phyloP scores from a whole-genome alignment of 2,888 invertebrate species.

The Rhabditoides inermis region DNA sequence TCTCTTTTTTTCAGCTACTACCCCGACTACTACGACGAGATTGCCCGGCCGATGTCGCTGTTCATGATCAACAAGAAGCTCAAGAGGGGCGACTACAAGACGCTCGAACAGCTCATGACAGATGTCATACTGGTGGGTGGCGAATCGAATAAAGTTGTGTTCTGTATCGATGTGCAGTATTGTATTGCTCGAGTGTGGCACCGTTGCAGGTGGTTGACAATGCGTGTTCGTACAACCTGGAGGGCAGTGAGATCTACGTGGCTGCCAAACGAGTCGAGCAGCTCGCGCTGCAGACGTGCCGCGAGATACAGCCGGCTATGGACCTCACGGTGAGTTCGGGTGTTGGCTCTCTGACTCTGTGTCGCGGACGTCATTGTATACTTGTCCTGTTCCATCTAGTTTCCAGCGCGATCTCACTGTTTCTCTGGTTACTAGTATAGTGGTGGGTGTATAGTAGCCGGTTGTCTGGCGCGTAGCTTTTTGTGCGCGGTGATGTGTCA shows the following conservation, averaged over 20 bases:
- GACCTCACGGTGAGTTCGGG: slow-evolving; percentile 9
- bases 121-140: slow-evolving; percentile 70
- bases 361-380: too few relatives aligned
- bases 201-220: slow-evolving; percentile 76
- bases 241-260: slow-evolving; percentile 73
- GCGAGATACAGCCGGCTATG: slow-evolving; percentile 23
- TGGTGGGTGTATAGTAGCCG: too few relatives aligned
- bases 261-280: slow-evolving; percentile 68
- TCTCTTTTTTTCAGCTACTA: slow-evolving; percentile 63
- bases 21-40: slow-evolving; percentile 94
- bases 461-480: too few relatives aligned
- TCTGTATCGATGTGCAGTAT: background rate
- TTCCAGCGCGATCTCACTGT: too few relatives aligned
- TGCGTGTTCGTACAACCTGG: slow-evolving; percentile 78
- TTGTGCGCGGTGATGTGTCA: too few relatives aligned
- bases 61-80: slow-evolving; percentile 68
- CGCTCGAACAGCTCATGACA: slow-evolving; percentile 77
- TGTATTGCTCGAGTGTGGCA: background rate
- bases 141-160: background rate
- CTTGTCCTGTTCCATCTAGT: too few relatives aligned
- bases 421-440: too few relatives aligned
- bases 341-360: background rate
- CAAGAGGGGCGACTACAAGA: slow-evolving; percentile 55
- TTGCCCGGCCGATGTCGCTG: slow-evolving; percentile 86
- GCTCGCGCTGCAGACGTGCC: slow-evolving; percentile 28